Conservation (phyloP, 2,113 vertebrate species). For the Phalacrocorax aristotelis region DNA sequence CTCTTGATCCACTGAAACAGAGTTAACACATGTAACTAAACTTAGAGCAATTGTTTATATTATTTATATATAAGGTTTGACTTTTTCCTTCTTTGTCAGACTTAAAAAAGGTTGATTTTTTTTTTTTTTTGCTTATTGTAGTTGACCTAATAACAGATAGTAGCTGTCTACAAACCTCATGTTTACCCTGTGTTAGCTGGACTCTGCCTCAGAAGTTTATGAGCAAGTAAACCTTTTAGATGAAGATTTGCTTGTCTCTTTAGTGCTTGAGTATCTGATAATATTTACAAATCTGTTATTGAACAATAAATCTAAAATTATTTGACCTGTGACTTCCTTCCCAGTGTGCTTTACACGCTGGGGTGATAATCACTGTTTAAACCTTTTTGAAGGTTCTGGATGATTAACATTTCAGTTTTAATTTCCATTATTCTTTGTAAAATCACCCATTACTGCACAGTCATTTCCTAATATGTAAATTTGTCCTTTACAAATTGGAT, state of each 20-base stretch:
- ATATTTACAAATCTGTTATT: background rate
- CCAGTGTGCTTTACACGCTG: background rate
- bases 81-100: background rate
- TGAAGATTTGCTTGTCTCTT: background rate
- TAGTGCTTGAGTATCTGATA: background rate
- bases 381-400: background rate
- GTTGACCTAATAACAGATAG: background rate
- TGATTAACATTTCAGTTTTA: background rate
- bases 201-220: background rate
- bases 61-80: background rate
- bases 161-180: background rate
- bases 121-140: background rate
- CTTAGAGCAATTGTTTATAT: background rate
- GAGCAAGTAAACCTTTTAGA: background rate
- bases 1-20: background rate
- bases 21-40: background rate
- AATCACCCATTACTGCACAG: background rate
- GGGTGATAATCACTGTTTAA: background rate
- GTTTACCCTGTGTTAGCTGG: background rate
- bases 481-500: background rate
- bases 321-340: background rate
- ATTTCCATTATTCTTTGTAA: background rate
- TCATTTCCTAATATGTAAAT: background rate
- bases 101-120: background rate
- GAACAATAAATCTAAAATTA: background rate